Base-by-base conservation (phyloP, 2,888 invertebrate genomes). In the Cosmia trapezina region DNA sequence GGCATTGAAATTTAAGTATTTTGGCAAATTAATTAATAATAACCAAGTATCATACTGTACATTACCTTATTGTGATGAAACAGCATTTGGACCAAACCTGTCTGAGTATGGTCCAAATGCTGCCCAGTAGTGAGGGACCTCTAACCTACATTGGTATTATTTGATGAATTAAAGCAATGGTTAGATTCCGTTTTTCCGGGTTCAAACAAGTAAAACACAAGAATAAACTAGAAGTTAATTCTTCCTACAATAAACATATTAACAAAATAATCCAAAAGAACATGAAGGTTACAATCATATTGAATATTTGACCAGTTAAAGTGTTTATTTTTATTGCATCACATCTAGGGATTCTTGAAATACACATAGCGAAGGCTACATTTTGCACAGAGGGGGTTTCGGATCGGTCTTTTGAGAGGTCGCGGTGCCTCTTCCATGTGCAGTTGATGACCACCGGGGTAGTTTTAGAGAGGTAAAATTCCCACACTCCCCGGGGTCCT, bases 21-120 rank as follows among this genome's bases (percentile, higher is more conserved):
- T 45, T 22, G 11, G 22, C 2, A 37, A 22, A 51, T 62, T 61
- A 56, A 12, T 28, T 2, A n/a, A 17, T 14, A 17, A n/a, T 33
- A 65, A 11, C 14, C 3, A 72, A 60, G n/a, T 60, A 49, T 56
- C 17, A 41, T 9, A 43, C 7, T 62, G 28, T 77, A 56, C 22
- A 17, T 63, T 65, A 80, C 62, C 53, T 62, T 64, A 51, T 17
- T 49, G 14, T 49, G 51, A n/a, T n/a, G 12, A n/a, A 33, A 22
- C 53, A 33, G 11, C 8, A 19, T 56, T 65, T 54, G 12, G 8
- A 47, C 28, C 45, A 37, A 62, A 74, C 9, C 43, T 28, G 61
- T 19, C 19, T 12, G 19, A 6, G 11, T 33, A 0, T 37, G 63
- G 54, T 63, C n/a, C 54, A 33, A 63, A 54, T 63, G 54, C 53